Conservation (phyloP, 2,797 vertebrate species). For the Selene dorsalis region DNA sequence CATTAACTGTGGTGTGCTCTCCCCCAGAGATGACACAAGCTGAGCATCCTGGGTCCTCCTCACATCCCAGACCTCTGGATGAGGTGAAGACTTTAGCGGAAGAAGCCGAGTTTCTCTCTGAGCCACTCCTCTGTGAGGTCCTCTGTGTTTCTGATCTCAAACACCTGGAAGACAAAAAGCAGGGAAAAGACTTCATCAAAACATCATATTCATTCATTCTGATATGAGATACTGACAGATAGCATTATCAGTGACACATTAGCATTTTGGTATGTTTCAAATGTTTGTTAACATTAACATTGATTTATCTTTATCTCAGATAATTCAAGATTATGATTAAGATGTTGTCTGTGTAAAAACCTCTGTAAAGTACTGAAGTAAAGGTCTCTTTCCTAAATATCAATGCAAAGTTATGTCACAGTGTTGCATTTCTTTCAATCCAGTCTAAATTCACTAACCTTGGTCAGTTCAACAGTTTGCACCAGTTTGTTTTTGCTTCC, state of each 20-base stretch:
- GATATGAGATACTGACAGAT: neutral
- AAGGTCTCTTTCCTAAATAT: too few relatives aligned
- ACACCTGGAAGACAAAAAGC: slow-evolving; percentile 76
- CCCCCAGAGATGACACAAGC: slow-evolving; percentile 57
- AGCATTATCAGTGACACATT: neutral
- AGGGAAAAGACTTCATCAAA: too few relatives aligned
- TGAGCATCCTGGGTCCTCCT: slow-evolving; percentile 68
- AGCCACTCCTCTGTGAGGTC: slow-evolving; percentile 90
- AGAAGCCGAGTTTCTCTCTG: slow-evolving; percentile 84
- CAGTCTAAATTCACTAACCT: slow-evolving; percentile 73
- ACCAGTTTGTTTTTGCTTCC: slow-evolving; percentile 88
- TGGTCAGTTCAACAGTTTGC: slow-evolving; percentile 81
- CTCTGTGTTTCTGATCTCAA: slow-evolving; percentile 88
- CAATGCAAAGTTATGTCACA: too few relatives aligned
- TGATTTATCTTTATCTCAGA: too few relatives aligned
- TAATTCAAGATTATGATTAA: too few relatives aligned
- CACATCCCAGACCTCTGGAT: slow-evolving; percentile 29
- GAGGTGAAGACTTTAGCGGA: slow-evolving; percentile 72
- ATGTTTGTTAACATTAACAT: neutral
- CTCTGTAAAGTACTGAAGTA: too few relatives aligned
- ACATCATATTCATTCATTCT: neutral
- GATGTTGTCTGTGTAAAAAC: too few relatives aligned
- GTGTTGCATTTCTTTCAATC: neutral
- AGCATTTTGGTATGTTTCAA: neutral
- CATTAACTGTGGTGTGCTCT: slow-evolving; percentile 67